Percentiles rank a stretch among this genome's conserved stretches.
Evolutionary conservation across 1,140 invertebrate species (phyloP).

Genomic region (Amyelois transitella): DNA sequence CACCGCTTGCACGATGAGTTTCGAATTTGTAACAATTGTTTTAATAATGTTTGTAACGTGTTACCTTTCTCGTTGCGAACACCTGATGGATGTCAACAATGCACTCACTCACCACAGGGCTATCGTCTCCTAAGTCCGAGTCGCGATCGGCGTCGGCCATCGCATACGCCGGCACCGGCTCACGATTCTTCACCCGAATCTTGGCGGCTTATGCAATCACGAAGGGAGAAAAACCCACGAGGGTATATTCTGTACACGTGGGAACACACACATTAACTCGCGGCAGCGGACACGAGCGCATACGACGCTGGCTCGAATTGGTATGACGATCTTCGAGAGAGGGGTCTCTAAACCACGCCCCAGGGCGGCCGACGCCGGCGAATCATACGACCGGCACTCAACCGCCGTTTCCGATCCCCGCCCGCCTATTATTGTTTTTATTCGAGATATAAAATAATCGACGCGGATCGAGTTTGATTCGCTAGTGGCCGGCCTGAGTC

Average conservation of each 20-base stretch:
- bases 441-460: constrained; percentile 66
- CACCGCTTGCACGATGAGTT: too few relatives aligned
- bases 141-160: constrained; percentile 89
- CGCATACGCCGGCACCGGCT: constrained; percentile 88
- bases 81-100: too few relatives aligned
- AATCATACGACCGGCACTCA: constrained; percentile 66
- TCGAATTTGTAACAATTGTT: too few relatives aligned
- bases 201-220: constrained; percentile 77
- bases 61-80: too few relatives aligned
- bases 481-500: background rate
- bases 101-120: constrained; percentile 73
- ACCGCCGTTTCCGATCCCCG: constrained; percentile 64
- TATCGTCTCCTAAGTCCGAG: constrained; percentile 80
- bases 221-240: constrained; percentile 34
- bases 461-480: background rate
- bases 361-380: constrained; percentile 61
- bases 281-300: constrained; percentile 29
- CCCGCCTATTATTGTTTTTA: constrained; percentile 61
- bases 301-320: constrained; percentile 39
- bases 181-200: constrained; percentile 93
- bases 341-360: constrained; percentile 55
- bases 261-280: constrained; percentile 36
- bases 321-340: constrained; percentile 30
- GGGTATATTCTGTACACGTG: background rate
- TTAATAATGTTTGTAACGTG: too few relatives aligned